Evolutionary conservation across 2,113 vertebrate species (phyloP), one percentile per base, ranked within the genome.

Genomic region (Salvelinus fontinalis): DNA sequence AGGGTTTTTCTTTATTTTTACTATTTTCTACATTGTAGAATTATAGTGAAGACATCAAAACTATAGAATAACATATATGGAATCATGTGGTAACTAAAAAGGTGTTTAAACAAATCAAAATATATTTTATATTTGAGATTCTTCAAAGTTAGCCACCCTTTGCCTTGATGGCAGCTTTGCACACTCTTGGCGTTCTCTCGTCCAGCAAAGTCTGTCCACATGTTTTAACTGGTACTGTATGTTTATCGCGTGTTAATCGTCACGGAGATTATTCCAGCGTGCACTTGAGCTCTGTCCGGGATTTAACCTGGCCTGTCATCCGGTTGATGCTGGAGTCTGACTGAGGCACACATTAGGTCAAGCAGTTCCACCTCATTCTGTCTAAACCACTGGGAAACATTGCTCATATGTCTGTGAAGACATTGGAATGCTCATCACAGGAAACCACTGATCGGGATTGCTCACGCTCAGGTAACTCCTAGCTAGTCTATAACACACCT

Each of bases 371-470:
- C 89, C 89, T 93, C 8, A 44, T 9, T 9, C 90, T 90, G 91
- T 86, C 85, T 92, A 94, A 94, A 92, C 89, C 89, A 91, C 90
- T 92, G 92, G 90, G 92, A 92, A 92, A 93, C 2, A 94, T 94
- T 93, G 90, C 91, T 93, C 91, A 92, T 91, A 91, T 83, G 84
- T 90, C 91, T 94, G 92, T 94, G 92, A 93, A 92, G 86, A 87
- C 93, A 92, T 91, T 91, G 90, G 91, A 92, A 92, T 92, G 90
- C 81, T 44, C 39, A 2, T 73, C 85, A 88, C 80, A 89, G 88
- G 91, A 94, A 93, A 83, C 75, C 75, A 90, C 84, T 82, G 82
- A 86, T 87, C 74, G 34, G 66, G 76, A 79, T 80, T 75, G 88
- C 69, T 44, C 9, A 44, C 39, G 9, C 8, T 44, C 39, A 44